Conservation (phyloP, 2,113 vertebrate genomes). For the Sterna hirundo region DNA sequence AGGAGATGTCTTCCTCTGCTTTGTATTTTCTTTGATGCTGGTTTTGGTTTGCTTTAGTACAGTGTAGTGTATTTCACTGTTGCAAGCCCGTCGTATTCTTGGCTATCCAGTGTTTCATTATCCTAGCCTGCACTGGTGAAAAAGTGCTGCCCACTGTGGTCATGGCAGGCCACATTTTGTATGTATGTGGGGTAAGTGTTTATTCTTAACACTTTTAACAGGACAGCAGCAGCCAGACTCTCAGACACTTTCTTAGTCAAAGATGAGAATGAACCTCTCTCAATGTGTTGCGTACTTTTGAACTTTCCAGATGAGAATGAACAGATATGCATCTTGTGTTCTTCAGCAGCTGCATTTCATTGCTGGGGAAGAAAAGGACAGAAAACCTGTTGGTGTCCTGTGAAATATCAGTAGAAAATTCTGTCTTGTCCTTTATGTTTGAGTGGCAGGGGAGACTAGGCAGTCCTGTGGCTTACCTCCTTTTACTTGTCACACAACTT, state of each 20-base stretch:
- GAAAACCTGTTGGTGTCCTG: not conserved
- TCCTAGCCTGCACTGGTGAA: not conserved
- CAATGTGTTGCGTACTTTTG: not conserved
- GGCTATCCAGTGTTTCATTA: not conserved
- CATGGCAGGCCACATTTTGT: not conserved
- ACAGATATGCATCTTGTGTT: not conserved
- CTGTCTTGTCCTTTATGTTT: not conserved
- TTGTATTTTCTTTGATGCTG: not conserved
- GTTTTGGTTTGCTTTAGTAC: not conserved
- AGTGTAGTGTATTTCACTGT: not conserved
- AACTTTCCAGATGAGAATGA: not conserved
- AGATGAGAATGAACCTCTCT: not conserved
- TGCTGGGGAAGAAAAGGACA: not conserved
- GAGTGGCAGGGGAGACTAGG: not conserved
- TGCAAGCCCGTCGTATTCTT: not conserved
- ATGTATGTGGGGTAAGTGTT: not conserved
- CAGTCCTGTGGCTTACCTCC: not conserved
- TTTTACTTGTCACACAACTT: not conserved
- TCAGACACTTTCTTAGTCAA: not conserved
- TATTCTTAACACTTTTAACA: not conserved
- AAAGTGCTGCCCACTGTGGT: not conserved
- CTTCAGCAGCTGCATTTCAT: not conserved
- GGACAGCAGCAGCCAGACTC: not conserved
- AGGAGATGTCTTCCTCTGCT: not conserved
- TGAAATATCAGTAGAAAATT: not conserved